Evolutionary conservation across 2,797 vertebrate species (phyloP), one percentile per base, ranked within the genome.

Genomic region (Glyptemys insculpta): DNA sequence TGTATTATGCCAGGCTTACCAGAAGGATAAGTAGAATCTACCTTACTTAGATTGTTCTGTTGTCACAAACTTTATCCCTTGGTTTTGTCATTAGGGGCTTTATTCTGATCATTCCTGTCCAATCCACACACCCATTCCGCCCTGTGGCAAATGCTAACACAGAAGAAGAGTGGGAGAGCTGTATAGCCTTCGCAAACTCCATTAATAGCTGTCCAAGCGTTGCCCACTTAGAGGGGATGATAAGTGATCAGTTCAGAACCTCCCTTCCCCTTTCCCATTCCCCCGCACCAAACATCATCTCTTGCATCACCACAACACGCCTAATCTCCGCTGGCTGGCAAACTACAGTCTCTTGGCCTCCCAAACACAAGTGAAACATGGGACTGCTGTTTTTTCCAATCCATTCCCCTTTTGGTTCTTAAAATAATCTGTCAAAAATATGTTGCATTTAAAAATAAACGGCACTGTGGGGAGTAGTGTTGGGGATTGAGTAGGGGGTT

Each of bases 141-240:
- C 53, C 25, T 91, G 94, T 79, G 86, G 53, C 44, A 56, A 56
- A 59, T 21, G 76, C 19, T 95, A 2, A 91, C 68, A 86, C 11
- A 56, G n/a, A 88, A 34, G 80, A 94, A 92, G 91, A 87, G 7
- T 74, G 80, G 16, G n/a, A 92, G 34, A 93, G 90, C 1, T 90
- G 14, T 82, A 47, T 8, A 93, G 54, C 25, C 31, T 78, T 82
- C 79, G 15, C 4, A 47, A 82, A 49, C 88, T 31, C 25, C 54
- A 87, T 59, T 29, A 52, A 83, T 59, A 56, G 59, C 57, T 87
- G 8, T 27, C 29, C 31, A 79, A 56, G 25, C 15, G 23, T 74
- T 41, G 21, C 68, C 68, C 23, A 74, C 37, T 74, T 74, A 74
- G 37, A 41, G 37, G 68, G 37, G 21, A 23, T 41, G 37, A 74